Evolutionary conservation across 2,888 invertebrate species (phyloP).

Genomic region (Drepana falcataria): DNA sequence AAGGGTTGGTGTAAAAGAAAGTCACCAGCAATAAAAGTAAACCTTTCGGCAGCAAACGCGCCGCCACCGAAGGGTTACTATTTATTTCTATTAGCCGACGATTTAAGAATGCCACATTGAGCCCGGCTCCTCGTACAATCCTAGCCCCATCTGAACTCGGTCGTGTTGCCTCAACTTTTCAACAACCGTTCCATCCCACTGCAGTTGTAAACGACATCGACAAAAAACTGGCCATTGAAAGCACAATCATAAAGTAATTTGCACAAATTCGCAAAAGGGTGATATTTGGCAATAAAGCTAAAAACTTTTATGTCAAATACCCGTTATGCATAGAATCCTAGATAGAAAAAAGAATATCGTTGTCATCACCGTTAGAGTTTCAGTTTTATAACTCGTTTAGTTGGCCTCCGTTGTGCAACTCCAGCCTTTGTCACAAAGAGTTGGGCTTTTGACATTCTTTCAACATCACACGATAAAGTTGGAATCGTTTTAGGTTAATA

Average conservation of each 20-base stretch:
- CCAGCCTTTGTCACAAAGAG: constrained; percentile 27
- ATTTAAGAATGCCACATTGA: constrained; percentile 49
- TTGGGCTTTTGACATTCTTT: constrained; percentile 10
- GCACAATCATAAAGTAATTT: constrained; percentile 73
- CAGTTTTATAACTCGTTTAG: constrained; percentile 52
- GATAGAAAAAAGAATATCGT: constrained; percentile 30
- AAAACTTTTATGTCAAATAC: constrained; percentile 55
- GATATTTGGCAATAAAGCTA: constrained; percentile 46
- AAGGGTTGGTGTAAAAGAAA: constrained; percentile 69
- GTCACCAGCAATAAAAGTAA: constrained; percentile 70
- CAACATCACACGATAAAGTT: constrained; percentile 25
- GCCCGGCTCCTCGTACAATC: constrained; percentile 45
- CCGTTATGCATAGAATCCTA: constrained; percentile 53
- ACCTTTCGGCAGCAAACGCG: constrained; percentile 68
- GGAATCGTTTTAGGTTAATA: constrained; percentile 17
- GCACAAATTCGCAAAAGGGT: constrained; percentile 77
- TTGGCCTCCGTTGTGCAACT: constrained; percentile 25
- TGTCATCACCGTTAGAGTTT: constrained; percentile 39
- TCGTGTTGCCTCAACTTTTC: constrained; percentile 36
- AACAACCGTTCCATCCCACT: constrained; percentile 36
- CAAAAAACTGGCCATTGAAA: constrained; percentile 55
- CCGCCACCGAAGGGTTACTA: constrained; percentile 73
- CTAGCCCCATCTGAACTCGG: constrained; percentile 36
- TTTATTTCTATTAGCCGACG: constrained; percentile 67
- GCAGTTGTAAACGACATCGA: constrained; percentile 54